Base-by-base conservation (phyloP, 1,140 invertebrate species). In the Argopecten irradians region DNA sequence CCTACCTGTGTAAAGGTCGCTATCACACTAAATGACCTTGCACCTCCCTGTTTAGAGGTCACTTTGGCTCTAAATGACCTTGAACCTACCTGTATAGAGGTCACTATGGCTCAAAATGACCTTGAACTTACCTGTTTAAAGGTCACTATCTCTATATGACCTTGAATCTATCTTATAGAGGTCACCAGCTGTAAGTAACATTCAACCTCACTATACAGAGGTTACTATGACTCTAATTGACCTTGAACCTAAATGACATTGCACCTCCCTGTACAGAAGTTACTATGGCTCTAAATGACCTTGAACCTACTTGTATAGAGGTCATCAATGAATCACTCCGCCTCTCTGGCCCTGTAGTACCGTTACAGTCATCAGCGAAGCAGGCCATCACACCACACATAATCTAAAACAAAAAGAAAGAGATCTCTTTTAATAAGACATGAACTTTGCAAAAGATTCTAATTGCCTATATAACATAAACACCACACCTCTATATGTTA, bases 341-440 rank as follows among this genome's bases (percentile, higher is more conserved):
- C 88, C 91, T 92, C 19, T 86, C 88, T 9, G 92, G 91, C 0
- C 92, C 92, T 32, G 34, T 85, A 7, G 90, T 92, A 22, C 34
- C 87, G 34, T 89, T 87, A 90, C 93, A 93, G 87, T 91, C 85
- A 34, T 87, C 83, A 28, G 43, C 34, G 14, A 90, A 46, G 88
- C 93, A 93, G 19, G 91, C 93, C 22, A 88, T 91, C 14, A 93
- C 90, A 14, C 87, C 88, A 87, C 93, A 93, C 33, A 86, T 91
- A n/a, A 93, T 41, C 90, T 92, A 82, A 7, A 39, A 32, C 85
- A 34, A 86, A 43, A 83, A 28, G 19, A 34, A 33, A 13, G 33
- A 14, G 33, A 83, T 14, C n/a, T n/a, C n/a, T n/a, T n/a, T n/a
- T n/a, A n/a, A n/a, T n/a, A n/a, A n/a, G n/a, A n/a, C n/a, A n/a